Percentiles rank a stretch among this genome's conserved stretches.
Conservation (phyloP, 2,113 vertebrate genomes). For the Ivindomyrus marchei region DNA sequence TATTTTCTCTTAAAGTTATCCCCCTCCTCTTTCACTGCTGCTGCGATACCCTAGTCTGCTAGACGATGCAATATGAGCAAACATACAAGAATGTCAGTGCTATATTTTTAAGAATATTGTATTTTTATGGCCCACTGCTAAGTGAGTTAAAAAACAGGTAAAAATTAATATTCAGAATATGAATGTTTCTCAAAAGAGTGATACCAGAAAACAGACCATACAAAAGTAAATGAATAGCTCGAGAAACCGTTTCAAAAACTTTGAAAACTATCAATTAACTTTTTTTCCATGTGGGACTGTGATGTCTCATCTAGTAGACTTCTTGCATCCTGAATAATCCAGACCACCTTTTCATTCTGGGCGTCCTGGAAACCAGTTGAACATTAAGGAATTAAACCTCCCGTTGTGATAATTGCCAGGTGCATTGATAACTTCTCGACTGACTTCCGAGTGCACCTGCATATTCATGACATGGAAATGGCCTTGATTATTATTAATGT, state of each 20-base stretch:
- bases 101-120: not conserved
- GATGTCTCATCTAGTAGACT: not conserved
- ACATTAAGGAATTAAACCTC: slow-evolving; percentile 49
- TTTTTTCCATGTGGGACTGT: slow-evolving; percentile 13
- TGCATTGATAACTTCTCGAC: slow-evolving; percentile 49
- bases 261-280: not conserved
- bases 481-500: slow-evolving; percentile 50
- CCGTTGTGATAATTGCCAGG: slow-evolving; percentile 42
- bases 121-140: not conserved
- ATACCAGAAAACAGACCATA: not conserved
- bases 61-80: not conserved
- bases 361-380: slow-evolving; percentile 29
- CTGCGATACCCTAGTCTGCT: not conserved
- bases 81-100: not conserved
- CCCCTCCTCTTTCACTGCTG: not conserved
- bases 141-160: not conserved
- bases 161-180: not conserved
- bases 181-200: slow-evolving; percentile 22
- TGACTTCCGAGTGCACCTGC: slow-evolving; percentile 47
- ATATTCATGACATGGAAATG: slow-evolving; percentile 49
- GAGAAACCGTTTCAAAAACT: not conserved
- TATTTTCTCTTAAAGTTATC: not conserved
- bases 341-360: slow-evolving; percentile 36
- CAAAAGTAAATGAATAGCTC: not conserved
- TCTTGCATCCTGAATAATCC: slow-evolving; percentile 32